Conservation (phyloP, 2,797 vertebrate species). For the Semotilus atromaculatus region DNA sequence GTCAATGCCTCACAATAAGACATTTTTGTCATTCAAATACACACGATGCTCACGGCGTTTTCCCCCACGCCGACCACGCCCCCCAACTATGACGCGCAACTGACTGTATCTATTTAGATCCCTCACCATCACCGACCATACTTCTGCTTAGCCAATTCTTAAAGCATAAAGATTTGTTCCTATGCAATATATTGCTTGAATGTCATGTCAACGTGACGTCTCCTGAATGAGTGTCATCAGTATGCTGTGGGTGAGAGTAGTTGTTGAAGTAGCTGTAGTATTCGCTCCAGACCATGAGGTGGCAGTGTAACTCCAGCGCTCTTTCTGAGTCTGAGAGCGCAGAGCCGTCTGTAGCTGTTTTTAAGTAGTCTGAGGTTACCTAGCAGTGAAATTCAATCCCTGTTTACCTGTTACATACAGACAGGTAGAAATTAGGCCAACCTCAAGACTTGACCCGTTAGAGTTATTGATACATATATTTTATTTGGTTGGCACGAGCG, state of each 20-base stretch:
- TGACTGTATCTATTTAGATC: too few species aligned
- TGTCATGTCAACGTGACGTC: background rate
- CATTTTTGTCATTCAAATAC: too few species aligned
- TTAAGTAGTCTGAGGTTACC: conserved; percentile 28
- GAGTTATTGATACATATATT: background rate
- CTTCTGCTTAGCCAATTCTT: too few species aligned
- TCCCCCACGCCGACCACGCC: too few species aligned
- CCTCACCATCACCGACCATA: too few species aligned
- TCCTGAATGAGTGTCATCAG: too few species aligned
- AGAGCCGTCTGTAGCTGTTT: conserved; percentile 6
- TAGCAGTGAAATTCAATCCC: conserved; percentile 21
- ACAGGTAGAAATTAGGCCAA: background rate
- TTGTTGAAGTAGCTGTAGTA: background rate
- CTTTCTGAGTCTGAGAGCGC: background rate
- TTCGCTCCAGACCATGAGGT: conserved; percentile 20
- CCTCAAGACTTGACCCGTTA: background rate
- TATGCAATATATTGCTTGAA: background rate
- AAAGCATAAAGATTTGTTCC: too few species aligned
- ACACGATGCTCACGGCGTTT: too few species aligned
- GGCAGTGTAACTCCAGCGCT: background rate
- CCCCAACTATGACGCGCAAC: too few species aligned
- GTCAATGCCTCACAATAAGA: too few species aligned
- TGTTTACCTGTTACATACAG: background rate
- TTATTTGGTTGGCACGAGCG: background rate
- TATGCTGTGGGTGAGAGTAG: background rate